These are phyloP conservation scores for Catonia carolina DNA, from an alignment of 2,888 invertebrate species.

Conservation along the genomic window DNA sequence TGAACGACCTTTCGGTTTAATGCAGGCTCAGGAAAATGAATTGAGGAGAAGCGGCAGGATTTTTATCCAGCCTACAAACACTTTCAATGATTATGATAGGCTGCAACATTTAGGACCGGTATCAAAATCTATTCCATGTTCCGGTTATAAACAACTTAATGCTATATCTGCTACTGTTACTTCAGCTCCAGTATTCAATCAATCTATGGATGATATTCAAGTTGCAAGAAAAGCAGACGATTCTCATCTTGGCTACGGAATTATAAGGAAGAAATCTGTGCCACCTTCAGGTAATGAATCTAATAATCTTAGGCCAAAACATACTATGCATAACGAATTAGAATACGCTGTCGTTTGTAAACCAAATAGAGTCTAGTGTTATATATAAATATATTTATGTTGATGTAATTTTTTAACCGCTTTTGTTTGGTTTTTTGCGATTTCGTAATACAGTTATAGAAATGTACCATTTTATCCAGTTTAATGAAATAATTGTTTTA, in stretches of 20 bases:
- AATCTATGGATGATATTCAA: slow-evolving; percentile 8
- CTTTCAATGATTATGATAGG: slow-evolving; percentile 63
- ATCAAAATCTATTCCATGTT: slow-evolving; percentile 57
- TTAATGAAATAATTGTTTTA: too few species aligned
- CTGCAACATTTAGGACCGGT: slow-evolving; percentile 74
- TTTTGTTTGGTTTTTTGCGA: too few species aligned
- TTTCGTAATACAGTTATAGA: too few species aligned
- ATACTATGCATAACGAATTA: slow-evolving; percentile 65
- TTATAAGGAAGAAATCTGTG: slow-evolving; percentile 60
- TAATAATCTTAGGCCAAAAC: slow-evolving; percentile 42
- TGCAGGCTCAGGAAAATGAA: neutral
- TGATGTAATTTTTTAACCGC: slow-evolving; percentile 6
- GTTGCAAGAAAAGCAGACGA: slow-evolving; percentile 63
- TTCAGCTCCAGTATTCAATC: slow-evolving; percentile 34
- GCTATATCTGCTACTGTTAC: slow-evolving; percentile 43
- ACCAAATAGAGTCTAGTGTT: slow-evolving; percentile 68
- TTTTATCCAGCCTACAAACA: slow-evolving; percentile 22
- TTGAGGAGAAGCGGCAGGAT: slow-evolving; percentile 11
- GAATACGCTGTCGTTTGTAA: slow-evolving; percentile 80
- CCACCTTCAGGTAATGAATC: slow-evolving; percentile 50
- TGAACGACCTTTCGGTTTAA: slow-evolving; percentile 43
- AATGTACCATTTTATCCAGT: too few species aligned
- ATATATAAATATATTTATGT: too few species aligned
- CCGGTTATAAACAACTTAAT: slow-evolving; percentile 61
- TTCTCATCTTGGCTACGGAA: slow-evolving; percentile 71